Conservation (phyloP, 2,113 vertebrate species). For the Crotalus horridus region DNA sequence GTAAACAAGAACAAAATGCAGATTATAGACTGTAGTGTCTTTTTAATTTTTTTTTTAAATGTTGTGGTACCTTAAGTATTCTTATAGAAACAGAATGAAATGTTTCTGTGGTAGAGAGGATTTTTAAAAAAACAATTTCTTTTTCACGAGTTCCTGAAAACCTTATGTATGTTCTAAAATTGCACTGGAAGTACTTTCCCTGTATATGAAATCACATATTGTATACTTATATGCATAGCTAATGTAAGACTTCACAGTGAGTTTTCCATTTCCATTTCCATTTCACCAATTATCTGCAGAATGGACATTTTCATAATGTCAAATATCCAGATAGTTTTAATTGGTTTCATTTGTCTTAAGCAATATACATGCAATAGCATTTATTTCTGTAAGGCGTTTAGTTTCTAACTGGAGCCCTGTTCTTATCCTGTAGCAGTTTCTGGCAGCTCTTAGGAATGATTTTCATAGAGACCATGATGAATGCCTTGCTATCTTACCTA, state of each 20-base stretch:
- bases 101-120: not conserved
- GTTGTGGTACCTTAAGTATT: not conserved
- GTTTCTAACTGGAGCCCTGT: not conserved
- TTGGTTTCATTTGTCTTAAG: not conserved
- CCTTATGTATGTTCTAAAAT: not conserved
- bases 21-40: not conserved
- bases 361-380: not conserved
- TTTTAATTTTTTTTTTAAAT: not conserved
- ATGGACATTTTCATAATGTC: not conserved
- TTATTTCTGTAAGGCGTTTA: not conserved
- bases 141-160: not conserved
- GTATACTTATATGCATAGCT: not conserved
- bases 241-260: not conserved
- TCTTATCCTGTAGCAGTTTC: not conserved
- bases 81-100: not conserved
- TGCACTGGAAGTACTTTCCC: not conserved
- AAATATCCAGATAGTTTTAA: not conserved
- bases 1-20: not conserved
- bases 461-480: conserved; percentile 24
- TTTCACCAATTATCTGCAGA: not conserved
- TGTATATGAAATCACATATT: not conserved
- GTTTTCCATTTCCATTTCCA: not conserved
- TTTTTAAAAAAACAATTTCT: not conserved
- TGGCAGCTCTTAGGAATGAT: not conserved
- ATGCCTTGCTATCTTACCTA: conserved; percentile 27